Conservation (phyloP, 2,113 vertebrate species). For the Carollia perspicillata region DNA sequence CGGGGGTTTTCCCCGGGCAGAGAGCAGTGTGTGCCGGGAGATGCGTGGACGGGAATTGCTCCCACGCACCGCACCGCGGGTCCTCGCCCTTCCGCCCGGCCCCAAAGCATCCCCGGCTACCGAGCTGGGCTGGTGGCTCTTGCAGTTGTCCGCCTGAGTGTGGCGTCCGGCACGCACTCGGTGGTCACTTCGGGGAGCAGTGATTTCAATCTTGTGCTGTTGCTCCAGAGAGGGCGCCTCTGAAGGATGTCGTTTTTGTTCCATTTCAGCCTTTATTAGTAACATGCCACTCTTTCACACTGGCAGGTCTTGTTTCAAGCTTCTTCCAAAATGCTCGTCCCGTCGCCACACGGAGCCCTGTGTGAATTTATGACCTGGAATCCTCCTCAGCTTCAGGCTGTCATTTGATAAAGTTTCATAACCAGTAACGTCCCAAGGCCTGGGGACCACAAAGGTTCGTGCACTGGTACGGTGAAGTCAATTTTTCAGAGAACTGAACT, state of each 20-base stretch:
- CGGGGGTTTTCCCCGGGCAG: neutral
- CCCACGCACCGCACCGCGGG: accelerated
- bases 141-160: neutral
- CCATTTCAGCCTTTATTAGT: neutral
- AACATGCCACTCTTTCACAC: neutral
- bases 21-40: accelerated
- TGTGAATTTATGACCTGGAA: neutral
- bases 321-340: neutral
- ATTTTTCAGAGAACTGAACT: neutral
- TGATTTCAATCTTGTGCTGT: neutral
- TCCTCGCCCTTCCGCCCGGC: accelerated
- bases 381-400: accelerated
- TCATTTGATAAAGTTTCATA: neutral
- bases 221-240: neutral
- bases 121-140: accelerated
- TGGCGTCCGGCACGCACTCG: neutral
- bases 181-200: too few relatives aligned
- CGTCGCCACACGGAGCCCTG: neutral
- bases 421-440: accelerated
- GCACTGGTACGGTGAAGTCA: accelerated
- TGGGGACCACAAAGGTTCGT: neutral
- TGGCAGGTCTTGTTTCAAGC: accelerated
- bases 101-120: accelerated
- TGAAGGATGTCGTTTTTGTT: neutral
- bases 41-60: accelerated